Evolutionary conservation across 1,140 invertebrate genomes (phyloP).

Genomic region (Drosophila leontia): DNA sequence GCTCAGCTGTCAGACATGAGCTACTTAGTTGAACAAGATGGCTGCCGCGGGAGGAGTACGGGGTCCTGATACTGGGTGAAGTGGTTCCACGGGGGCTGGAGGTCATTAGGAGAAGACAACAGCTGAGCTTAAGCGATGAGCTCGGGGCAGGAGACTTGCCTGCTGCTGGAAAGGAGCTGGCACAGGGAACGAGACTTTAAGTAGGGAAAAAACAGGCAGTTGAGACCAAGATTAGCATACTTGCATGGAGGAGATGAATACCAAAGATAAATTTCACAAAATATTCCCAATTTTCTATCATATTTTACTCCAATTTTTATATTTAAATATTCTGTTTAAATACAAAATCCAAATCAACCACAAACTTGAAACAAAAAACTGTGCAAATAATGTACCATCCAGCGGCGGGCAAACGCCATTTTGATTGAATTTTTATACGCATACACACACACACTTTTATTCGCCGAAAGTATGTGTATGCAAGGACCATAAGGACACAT

Average conservation of each 20-base stretch:
- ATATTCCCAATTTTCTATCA: no score
- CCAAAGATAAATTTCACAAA: neutral
- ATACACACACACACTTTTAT: constrained; percentile 15
- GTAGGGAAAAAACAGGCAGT: neutral
- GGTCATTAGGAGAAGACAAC: constrained; percentile 72
- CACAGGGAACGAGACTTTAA: constrained; percentile 3
- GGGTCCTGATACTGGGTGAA: constrained; percentile 28
- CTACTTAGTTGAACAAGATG: constrained; percentile 75
- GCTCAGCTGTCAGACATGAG: constrained; percentile 78
- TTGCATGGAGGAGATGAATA: no score
- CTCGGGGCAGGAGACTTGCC: constrained; percentile 1
- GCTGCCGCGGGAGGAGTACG: constrained; percentile 27
- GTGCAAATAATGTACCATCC: constrained; percentile 23
- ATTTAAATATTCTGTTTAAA: neutral
- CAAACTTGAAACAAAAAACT: constrained; percentile 5
- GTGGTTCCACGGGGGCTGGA: constrained; percentile 29
- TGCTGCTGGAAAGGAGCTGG: neutral
- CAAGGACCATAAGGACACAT: constrained; percentile 54
- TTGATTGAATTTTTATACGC: constrained; percentile 66
- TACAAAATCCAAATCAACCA: constrained; percentile 7
- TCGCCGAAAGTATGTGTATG: constrained; percentile 21
- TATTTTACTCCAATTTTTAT: neutral
- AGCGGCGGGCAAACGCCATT: constrained; percentile 57
- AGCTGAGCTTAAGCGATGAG: constrained; percentile 72
- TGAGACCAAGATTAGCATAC: neutral